These are phyloP conservation scores for Aricia artaxerxes DNA, from an alignment of 2,888 invertebrate species.

Conservation along the genomic window DNA sequence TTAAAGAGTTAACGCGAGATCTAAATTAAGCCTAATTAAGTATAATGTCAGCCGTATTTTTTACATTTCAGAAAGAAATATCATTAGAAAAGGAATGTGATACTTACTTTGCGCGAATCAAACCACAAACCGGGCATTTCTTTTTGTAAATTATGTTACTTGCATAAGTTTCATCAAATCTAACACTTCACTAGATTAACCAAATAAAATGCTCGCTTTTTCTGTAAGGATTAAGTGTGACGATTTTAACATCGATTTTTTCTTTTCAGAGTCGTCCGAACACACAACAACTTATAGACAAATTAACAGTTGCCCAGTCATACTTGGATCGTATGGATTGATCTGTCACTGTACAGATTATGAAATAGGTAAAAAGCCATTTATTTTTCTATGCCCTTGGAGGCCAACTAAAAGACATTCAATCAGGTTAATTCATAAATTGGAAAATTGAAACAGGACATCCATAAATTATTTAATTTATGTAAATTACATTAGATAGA, in stretches of 20 bases:
- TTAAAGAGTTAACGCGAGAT: too few relatives aligned
- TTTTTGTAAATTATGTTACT: neutral
- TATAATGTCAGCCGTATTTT: too few relatives aligned
- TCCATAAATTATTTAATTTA: slow-evolving; percentile 29
- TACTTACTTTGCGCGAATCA: neutral
- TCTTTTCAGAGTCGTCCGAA: slow-evolving; percentile 68
- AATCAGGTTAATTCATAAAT: neutral
- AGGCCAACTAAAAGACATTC: neutral
- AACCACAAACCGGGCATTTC: neutral
- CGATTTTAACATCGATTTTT: slow-evolving; percentile 3
- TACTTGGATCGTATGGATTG: slow-evolving; percentile 74
- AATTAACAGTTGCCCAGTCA: slow-evolving; percentile 70
- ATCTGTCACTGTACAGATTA: slow-evolving; percentile 34
- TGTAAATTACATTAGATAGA: slow-evolving; percentile 27
- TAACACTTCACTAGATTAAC: neutral
- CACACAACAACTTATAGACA: slow-evolving; percentile 69
- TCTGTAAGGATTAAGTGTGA: slow-evolving; percentile 69
- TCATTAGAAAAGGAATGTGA: neutral
- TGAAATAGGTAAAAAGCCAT: neutral
- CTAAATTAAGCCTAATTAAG: too few relatives aligned
- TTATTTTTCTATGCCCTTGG: neutral
- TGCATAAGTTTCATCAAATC: neutral
- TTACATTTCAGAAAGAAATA: too few relatives aligned
- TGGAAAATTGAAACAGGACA: slow-evolving; percentile 21
- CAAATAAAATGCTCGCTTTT: neutral